phyloP scores from a whole-genome alignment of 2,113 vertebrate genomes.

The Cathartes aura region DNA sequence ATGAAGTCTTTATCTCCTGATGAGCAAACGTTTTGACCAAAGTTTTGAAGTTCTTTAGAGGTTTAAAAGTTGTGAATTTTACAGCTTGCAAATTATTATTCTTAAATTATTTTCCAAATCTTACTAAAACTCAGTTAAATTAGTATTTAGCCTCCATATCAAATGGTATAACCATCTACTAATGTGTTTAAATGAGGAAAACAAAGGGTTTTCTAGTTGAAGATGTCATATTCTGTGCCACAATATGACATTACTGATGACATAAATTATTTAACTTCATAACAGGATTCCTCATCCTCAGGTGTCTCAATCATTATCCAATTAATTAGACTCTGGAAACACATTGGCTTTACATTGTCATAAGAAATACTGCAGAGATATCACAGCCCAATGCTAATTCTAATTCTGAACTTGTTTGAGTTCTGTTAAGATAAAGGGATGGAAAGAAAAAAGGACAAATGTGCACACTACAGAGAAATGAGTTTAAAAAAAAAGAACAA shows the following conservation, averaged over 20 bases:
- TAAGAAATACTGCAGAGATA: not conserved
- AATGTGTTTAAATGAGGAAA: not conserved
- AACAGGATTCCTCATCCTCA: slow-evolving; percentile 1
- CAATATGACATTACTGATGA: not conserved
- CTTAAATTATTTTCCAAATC: not conserved
- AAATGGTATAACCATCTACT: not conserved
- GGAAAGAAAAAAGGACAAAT: slow-evolving; percentile 4
- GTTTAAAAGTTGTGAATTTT: not conserved
- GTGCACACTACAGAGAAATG: slow-evolving; percentile 8
- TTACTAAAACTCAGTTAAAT: not conserved
- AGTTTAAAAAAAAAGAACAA: not conserved
- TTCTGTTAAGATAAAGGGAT: slow-evolving; percentile 45
- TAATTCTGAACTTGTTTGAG: not conserved
- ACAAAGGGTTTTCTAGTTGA: not conserved
- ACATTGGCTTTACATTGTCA: not conserved
- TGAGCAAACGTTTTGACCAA: not conserved
- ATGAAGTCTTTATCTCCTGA: not conserved
- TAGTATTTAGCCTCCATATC: not conserved
- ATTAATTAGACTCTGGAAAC: slow-evolving; percentile 31
- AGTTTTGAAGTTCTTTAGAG: not conserved
- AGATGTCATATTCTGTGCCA: not conserved
- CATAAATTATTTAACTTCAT: not conserved
- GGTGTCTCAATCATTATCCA: slow-evolving; percentile 34
- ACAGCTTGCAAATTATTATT: not conserved
- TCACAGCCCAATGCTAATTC: slow-evolving; percentile 1